Percentiles rank a stretch among this genome's conserved stretches.
Conservation (phyloP, 2,797 vertebrate species). For the Galagoides demidoff region DNA sequence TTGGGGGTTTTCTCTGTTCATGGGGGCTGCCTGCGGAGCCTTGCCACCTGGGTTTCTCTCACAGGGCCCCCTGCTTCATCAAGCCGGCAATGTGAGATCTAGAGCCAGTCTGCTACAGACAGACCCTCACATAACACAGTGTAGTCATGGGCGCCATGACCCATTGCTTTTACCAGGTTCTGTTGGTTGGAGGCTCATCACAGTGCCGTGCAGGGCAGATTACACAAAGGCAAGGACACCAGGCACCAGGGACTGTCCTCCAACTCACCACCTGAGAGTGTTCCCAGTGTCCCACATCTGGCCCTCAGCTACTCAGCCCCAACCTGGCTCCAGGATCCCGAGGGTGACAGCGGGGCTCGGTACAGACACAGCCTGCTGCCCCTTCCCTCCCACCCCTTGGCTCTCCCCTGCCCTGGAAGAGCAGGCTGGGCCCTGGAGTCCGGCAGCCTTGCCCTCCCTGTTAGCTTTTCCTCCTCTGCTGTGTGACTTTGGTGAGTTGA, state of each 20-base stretch:
- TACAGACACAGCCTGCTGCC: accelerated
- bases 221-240: background rate
- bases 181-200: background rate
- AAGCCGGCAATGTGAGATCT: background rate
- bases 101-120: background rate
- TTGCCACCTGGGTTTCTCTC: background rate
- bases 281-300: background rate
- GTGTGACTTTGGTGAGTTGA: background rate
- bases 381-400: background rate
- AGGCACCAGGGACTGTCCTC: too few species aligned
- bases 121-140: background rate
- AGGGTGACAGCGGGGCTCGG: background rate
- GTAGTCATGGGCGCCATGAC: too few species aligned
- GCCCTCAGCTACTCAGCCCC: background rate
- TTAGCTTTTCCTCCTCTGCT: background rate
- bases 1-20: background rate
- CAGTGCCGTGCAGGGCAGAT: too few species aligned
- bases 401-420: background rate
- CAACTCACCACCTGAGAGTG: background rate
- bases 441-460: background rate
- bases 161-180: background rate
- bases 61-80: background rate
- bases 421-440: background rate
- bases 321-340: background rate
- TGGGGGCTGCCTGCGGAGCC: background rate